Conservation (phyloP, 2,888 invertebrate genomes). For the Temnothorax ravouxi region DNA sequence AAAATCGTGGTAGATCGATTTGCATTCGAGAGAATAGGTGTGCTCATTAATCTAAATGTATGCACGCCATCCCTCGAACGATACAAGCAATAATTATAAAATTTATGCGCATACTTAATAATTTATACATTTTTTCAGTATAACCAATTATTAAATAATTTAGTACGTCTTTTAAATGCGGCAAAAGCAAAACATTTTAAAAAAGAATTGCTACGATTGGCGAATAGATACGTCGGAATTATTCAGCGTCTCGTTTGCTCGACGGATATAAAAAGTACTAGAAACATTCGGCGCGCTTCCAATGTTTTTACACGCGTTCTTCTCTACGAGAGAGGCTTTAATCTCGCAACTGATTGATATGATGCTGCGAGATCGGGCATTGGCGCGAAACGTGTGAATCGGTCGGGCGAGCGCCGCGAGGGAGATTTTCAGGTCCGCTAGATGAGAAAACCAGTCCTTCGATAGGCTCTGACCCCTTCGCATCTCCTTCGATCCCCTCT, state of each 20-base stretch:
- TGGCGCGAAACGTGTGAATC: slow-evolving; percentile 69
- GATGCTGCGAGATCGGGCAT: slow-evolving; percentile 46
- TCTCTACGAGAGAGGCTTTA: slow-evolving; percentile 33
- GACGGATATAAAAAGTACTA: neutral
- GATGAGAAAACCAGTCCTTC: slow-evolving; percentile 76
- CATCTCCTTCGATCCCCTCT: slow-evolving; percentile 57
- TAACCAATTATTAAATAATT: slow-evolving; percentile 10
- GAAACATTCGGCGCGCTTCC: neutral
- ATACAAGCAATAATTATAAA: slow-evolving; percentile 3
- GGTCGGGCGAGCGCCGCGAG: slow-evolving; percentile 55
- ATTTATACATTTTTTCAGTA: slow-evolving; percentile 31
- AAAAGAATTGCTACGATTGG: neutral
- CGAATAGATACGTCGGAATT: neutral
- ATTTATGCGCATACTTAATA: slow-evolving; percentile 34
- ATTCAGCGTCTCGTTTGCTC: slow-evolving; percentile 6
- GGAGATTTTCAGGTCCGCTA: slow-evolving; percentile 75
- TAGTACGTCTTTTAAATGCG: neutral
- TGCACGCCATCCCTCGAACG: neutral
- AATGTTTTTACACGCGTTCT: slow-evolving; percentile 11
- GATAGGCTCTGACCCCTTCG: slow-evolving; percentile 59
- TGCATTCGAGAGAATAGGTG: neutral
- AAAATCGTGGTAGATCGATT: slow-evolving; percentile 28
- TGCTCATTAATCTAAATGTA: slow-evolving; percentile 27
- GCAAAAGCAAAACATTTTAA: neutral
- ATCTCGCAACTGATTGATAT: slow-evolving; percentile 57